A percentile compares a stretch with the other conserved stretches of the same genome.
These are phyloP conservation scores for Pterois miles DNA, from an alignment of 2,797 vertebrate species.

Conservation along the genomic window DNA sequence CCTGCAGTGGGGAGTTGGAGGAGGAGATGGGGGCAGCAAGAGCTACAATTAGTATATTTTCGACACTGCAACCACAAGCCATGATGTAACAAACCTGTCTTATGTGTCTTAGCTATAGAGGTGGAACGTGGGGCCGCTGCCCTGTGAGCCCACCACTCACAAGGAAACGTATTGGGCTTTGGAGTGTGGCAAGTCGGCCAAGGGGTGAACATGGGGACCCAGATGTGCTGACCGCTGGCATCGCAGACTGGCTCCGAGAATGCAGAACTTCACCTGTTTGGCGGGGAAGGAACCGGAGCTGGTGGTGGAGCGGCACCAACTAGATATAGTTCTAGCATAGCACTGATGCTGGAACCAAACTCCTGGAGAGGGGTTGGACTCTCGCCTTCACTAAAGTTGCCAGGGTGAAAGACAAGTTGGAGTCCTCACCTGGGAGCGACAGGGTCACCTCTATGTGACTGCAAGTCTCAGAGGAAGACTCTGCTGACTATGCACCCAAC, in stretches of 20 bases:
- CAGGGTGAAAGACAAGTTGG: no score
- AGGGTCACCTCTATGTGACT: no score
- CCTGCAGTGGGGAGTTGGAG: conserved; percentile 22
- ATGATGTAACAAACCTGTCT: background rate
- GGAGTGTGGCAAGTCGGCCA: no score
- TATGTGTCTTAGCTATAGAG: background rate
- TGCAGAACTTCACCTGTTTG: background rate
- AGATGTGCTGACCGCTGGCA: background rate
- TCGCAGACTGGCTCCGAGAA: background rate
- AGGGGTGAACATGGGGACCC: background rate
- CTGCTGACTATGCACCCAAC: no score
- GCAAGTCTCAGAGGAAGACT: no score
- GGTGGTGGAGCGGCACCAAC: no score
- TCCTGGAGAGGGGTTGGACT: no score
- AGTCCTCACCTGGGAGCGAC: no score
- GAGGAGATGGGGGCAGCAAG: background rate
- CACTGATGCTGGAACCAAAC: no score
- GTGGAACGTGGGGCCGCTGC: background rate
- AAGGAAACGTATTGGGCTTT: background rate
- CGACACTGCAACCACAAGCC: background rate
- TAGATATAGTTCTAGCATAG: no score
- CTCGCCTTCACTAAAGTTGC: no score
- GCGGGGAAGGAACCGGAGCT: no score
- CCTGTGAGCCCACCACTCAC: background rate
- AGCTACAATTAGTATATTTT: background rate